Base-by-base conservation (phyloP, 2,888 invertebrate species). In the Melangyna quadrimaculata region DNA sequence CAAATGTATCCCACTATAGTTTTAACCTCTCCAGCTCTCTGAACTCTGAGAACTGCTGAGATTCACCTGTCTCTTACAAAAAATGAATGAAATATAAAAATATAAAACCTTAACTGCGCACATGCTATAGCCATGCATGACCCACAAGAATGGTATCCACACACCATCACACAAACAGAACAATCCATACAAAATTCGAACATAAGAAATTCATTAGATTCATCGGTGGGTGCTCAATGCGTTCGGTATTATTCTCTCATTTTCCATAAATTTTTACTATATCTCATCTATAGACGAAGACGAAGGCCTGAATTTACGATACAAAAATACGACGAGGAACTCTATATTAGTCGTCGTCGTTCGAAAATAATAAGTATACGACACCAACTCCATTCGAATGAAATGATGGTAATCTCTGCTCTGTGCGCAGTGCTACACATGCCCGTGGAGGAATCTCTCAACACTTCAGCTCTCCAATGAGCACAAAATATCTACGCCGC, bases 391-490 rank as follows among this genome's bases (percentile, higher is more conserved):
- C n/a, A n/a, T 51, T 32, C 6, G 35, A 48, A 75, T 9, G n/a
- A 45, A 73, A 86, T n/a, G n/a, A 81, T 86, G 59, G 22, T 35
- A 59, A 59, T 59, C 59, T 59, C 59, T 59, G 86, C 86, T 59
- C 59, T 59, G 35, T 59, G 86, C 86, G 86, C 84, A 65, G 75
- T 78, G 24, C 59, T 75, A 43, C 80, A 43, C 80, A 72, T 67
- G 69, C 73, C 86, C 81, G 59, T 81, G 73, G 81, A 86, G 73
- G 81, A 86, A 81, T 78, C 67, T 86, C 80, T 86, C 86, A 81
- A 81, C 67, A 67, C 67, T 37, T 67, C 73, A 78, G 32, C 65
- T 65, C 45, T 45, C 45, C 45, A 57, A 77, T 73, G 81, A 86
- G 43, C 22, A 67, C 29, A 48, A 51, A 77, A 72, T 65, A 73